phyloP scores from a whole-genome alignment of 2,888 invertebrate genomes.

The Stenolophus ochropezus region DNA sequence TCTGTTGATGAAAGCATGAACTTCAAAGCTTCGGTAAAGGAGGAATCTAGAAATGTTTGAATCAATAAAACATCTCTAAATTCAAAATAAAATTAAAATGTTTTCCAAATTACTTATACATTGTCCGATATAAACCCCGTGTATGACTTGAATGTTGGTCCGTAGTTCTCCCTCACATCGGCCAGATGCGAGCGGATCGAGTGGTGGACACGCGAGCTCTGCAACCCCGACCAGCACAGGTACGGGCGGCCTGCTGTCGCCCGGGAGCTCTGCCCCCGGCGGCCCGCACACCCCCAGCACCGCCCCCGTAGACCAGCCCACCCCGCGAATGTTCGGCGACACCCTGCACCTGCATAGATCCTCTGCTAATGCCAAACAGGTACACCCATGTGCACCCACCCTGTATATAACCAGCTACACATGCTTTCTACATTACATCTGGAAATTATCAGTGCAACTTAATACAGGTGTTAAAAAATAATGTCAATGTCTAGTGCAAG shows the following conservation, averaged over 20 bases:
- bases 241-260: conserved; percentile 73
- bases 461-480: no score
- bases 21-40: not conserved
- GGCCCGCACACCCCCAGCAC: conserved; percentile 69
- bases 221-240: conserved; percentile 69
- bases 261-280: conserved; percentile 65
- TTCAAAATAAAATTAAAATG: no score
- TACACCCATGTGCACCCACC: conserved; percentile 66
- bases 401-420: not conserved
- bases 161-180: conserved; percentile 63
- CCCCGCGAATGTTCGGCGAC: conserved; percentile 85
- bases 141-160: conserved; percentile 56
- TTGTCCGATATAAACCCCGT: no score
- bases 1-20: not conserved
- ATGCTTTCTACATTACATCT: no score
- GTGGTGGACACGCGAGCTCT: conserved; percentile 70
- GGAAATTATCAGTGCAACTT: no score
- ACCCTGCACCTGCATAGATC: conserved; percentile 76
- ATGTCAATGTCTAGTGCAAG: no score
- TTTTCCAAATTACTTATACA: no score
- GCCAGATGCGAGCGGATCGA: conserved; percentile 68
- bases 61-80: no score
- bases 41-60: no score
- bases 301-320: conserved; percentile 75
- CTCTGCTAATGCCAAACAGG: conserved; percentile 74